Evolutionary conservation across 1,140 invertebrate species (phyloP).

Genomic region (Psilanteris sp.): DNA sequence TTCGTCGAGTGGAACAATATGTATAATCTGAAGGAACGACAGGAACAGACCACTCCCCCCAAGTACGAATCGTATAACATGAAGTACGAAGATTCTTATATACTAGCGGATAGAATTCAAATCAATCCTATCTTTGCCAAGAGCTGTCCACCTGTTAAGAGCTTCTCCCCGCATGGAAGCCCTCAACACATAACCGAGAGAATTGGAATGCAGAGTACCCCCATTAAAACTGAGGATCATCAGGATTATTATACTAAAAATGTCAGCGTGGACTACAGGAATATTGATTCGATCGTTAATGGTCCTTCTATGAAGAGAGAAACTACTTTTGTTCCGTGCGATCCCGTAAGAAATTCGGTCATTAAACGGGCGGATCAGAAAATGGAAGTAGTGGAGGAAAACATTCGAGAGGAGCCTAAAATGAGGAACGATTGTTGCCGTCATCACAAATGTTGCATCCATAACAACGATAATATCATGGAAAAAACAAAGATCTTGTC

Average conservation of each 20-base stretch:
- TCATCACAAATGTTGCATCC: conserved; percentile 74
- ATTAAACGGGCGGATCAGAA: conserved; percentile 75
- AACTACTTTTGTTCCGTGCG: conserved; percentile 28
- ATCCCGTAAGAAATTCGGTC: conserved; percentile 73
- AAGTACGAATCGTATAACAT: conserved; percentile 70
- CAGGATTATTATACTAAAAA: conserved; percentile 61
- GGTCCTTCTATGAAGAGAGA: conserved; percentile 71
- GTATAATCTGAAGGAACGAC: conserved; percentile 71
- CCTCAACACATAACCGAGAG: conserved; percentile 65
- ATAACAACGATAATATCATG: conserved; percentile 71
- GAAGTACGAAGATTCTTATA: conserved; percentile 72
- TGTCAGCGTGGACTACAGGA: conserved; percentile 75
- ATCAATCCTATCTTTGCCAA: conserved; percentile 63
- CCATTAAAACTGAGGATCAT: conserved; percentile 73
- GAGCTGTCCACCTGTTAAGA: conserved; percentile 4
- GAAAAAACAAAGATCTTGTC: conserved; percentile 77
- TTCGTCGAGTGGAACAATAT: conserved; percentile 79
- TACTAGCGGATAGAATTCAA: conserved; percentile 69
- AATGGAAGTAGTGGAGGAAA: conserved; percentile 67
- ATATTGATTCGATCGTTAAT: conserved; percentile 78
- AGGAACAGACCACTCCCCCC: conserved; percentile 78
- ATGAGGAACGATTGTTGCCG: conserved; percentile 69
- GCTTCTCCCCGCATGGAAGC: conserved; percentile 65
- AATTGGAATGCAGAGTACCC: conserved; percentile 76
- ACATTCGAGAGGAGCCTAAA: conserved; percentile 6